Conservation (phyloP, 2,113 vertebrate species). For the Coptodon rendalli region DNA sequence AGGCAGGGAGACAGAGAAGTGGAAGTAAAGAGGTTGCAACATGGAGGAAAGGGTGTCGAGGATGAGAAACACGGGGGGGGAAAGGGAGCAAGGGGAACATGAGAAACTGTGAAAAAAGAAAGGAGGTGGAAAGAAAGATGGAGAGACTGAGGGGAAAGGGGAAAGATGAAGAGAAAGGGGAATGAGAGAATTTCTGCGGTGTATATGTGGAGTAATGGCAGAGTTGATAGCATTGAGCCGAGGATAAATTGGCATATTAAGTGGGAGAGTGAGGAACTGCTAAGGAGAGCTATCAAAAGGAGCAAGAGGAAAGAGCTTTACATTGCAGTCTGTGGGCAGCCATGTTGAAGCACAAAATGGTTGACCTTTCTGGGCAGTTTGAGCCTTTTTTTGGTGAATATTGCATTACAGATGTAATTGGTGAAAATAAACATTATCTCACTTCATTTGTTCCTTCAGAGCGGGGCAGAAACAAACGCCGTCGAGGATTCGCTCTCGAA, state of each 20-base stretch:
- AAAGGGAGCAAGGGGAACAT: neutral
- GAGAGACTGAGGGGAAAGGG: neutral
- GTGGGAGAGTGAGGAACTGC: conserved; percentile 58
- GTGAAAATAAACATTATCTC: neutral
- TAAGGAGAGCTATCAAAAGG: conserved; percentile 35
- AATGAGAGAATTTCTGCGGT: conserved; percentile 56
- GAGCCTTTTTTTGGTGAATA: conserved; percentile 17
- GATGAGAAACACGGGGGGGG: neutral
- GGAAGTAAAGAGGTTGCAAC: conserved; percentile 10
- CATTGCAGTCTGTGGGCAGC: conserved; percentile 58
- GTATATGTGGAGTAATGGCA: conserved; percentile 67
- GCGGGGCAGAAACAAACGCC: neutral
- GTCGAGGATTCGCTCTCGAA: neutral
- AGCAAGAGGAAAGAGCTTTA: conserved; percentile 46
- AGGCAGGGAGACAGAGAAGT: neutral
- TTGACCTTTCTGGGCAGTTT: conserved; percentile 53
- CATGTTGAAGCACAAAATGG: conserved; percentile 72
- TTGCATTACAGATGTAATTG: neutral
- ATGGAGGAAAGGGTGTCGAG: neutral
- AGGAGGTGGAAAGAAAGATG: neutral
- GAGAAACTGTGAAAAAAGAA: neutral
- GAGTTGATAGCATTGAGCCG: conserved; percentile 66
- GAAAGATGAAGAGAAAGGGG: neutral
- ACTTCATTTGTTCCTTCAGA: neutral
- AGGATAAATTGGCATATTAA: conserved; percentile 73